Evolutionary conservation across 2,113 vertebrate genomes (phyloP).

Genomic region (Heterotilapia buettikoferi): DNA sequence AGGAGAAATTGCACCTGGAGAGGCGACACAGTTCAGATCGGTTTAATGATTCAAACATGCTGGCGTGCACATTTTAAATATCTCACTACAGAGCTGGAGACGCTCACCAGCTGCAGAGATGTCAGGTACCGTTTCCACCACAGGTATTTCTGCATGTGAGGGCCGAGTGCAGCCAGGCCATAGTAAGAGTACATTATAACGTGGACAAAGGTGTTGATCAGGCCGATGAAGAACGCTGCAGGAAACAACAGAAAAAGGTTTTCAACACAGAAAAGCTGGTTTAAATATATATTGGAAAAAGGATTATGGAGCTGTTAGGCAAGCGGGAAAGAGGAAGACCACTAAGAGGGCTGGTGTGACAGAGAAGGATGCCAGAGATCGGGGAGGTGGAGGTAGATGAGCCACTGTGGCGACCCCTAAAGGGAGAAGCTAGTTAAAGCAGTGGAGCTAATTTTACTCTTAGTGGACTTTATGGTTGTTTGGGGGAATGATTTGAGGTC

Average conservation of each 20-base stretch:
- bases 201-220: conserved; percentile 76
- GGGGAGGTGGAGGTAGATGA: not conserved
- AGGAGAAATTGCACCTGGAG: conserved; percentile 73
- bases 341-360: not conserved
- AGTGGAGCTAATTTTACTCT: not conserved
- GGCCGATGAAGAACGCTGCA: conserved; percentile 72
- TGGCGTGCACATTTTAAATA: too few relatives aligned
- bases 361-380: not conserved
- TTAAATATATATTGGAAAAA: not conserved
- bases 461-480: not conserved
- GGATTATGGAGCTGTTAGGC: not conserved
- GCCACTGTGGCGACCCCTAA: not conserved
- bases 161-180: conserved; percentile 66
- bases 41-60: not conserved
- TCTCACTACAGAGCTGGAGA: not conserved
- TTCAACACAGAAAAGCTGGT: not conserved
- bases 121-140: conserved; percentile 79
- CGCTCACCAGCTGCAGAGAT: conserved; percentile 75
- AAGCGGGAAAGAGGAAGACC: accelerated
- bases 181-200: conserved; percentile 75
- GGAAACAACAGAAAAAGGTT: not conserved
- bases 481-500: not conserved
- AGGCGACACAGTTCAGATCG: not conserved
- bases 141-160: conserved; percentile 63
- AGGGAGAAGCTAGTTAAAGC: not conserved